Percentiles rank a stretch among this genome's conserved stretches.
phyloP scores from a whole-genome alignment of 2,113 vertebrate species.

The Glaucidium brasilianum region DNA sequence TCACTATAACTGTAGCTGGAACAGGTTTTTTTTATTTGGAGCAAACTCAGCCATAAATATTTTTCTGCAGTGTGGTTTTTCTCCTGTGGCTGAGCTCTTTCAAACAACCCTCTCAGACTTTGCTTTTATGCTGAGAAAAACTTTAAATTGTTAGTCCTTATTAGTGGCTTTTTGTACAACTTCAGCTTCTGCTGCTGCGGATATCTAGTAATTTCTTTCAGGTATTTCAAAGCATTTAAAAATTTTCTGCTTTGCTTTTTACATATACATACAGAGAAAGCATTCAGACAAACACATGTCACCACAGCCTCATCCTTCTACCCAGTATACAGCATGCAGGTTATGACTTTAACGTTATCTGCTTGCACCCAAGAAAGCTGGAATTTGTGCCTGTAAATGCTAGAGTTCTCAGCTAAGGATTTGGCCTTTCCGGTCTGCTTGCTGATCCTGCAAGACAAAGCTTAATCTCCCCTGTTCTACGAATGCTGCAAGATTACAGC shows the following conservation, averaged over 20 bases:
- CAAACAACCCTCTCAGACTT: background rate
- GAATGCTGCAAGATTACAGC: background rate
- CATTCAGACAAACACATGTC: background rate
- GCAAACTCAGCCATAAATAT: background rate
- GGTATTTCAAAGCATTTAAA: background rate
- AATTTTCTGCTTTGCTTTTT: background rate
- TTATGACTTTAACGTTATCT: background rate
- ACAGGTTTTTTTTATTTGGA: background rate
- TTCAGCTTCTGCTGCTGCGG: background rate
- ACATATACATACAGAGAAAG: background rate
- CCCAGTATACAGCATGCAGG: background rate
- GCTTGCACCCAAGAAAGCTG: background rate
- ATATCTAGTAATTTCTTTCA: background rate
- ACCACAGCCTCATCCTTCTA: background rate
- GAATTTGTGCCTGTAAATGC: background rate
- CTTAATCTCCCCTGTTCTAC: accelerated
- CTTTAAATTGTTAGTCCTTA: background rate
- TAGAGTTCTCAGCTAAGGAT: background rate
- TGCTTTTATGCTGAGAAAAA: background rate
- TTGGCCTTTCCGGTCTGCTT: background rate
- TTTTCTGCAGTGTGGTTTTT: background rate
- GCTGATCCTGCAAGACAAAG: background rate
- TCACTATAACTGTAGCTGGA: background rate
- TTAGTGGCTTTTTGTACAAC: background rate
- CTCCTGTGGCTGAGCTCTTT: background rate